These are phyloP conservation scores for Montipora cactus DNA, from an alignment of 64 coral and sea anemone species.

Conservation along the genomic window DNA sequence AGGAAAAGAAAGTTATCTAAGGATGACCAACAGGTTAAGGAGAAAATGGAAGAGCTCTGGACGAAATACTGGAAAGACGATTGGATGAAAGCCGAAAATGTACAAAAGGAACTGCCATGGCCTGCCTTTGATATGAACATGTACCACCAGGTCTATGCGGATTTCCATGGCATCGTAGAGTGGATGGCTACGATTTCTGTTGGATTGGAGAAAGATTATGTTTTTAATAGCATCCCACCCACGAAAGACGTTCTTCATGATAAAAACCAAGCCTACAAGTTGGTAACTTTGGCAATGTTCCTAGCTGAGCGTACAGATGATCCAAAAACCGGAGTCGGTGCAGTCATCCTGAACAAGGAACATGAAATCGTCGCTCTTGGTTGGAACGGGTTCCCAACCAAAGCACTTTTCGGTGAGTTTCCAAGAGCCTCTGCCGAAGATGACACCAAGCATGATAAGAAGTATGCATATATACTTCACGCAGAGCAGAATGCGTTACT, in stretches of 20 bases:
- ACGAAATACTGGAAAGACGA: background rate
- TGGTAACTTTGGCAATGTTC: slow-evolving; percentile 39
- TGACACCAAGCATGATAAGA: background rate
- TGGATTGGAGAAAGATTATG: background rate
- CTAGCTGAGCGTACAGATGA: slow-evolving; percentile 60
- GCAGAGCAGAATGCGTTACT: slow-evolving; percentile 81
- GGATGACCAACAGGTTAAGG: background rate
- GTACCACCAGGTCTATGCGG: background rate
- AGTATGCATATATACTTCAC: slow-evolving; percentile 69
- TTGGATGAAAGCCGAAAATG: background rate
- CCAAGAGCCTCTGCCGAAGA: slow-evolving; percentile 14
- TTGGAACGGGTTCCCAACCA: slow-evolving; percentile 55
- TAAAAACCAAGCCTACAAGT: slow-evolving; percentile 24
- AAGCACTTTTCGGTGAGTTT: slow-evolving; percentile 56
- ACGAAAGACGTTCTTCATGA: background rate
- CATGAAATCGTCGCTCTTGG: slow-evolving; percentile 36
- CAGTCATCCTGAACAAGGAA: slow-evolving; percentile 14
- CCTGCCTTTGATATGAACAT: background rate
- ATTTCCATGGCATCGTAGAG: background rate
- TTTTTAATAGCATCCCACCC: background rate
- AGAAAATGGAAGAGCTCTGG: background rate
- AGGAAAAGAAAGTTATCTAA: background rate
- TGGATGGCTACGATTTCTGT: background rate
- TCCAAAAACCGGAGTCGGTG: slow-evolving; percentile 44
- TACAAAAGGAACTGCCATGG: background rate